Conservation (phyloP, 92 coral and sea anemone genomes). For the Montipora capitata region DNA sequence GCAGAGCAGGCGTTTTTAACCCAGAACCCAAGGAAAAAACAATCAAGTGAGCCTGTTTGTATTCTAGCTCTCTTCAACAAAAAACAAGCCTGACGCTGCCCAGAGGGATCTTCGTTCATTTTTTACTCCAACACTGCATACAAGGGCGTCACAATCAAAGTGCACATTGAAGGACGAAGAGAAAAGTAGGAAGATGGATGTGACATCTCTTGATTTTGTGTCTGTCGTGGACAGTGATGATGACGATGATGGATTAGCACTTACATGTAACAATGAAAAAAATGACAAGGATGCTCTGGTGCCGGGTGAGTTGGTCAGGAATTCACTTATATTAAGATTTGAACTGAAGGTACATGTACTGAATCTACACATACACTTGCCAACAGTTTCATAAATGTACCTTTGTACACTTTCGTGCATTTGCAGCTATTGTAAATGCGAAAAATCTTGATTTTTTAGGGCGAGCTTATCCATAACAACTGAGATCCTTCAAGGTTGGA, state of each 20-base stretch:
- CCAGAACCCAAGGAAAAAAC: too few species aligned
- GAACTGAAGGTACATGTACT: too few species aligned
- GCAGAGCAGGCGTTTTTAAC: too few species aligned
- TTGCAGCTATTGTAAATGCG: too few species aligned
- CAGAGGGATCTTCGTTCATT: constrained; percentile 83
- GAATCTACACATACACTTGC: too few species aligned
- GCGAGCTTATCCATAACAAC: too few species aligned
- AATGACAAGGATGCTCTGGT: neutral
- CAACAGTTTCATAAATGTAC: too few species aligned
- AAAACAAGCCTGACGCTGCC: constrained; percentile 42
- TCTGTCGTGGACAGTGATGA: constrained; percentile 25
- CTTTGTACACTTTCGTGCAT: too few species aligned
- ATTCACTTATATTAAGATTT: too few species aligned
- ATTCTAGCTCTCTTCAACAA: constrained; percentile 36
- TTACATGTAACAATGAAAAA: neutral
- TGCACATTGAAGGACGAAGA: neutral
- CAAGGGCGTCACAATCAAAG: neutral
- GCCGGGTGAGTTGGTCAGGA: neutral
- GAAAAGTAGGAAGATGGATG: neutral
- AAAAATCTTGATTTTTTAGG: too few species aligned
- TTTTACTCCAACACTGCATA: constrained; percentile 40
- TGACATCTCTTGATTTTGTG: neutral
- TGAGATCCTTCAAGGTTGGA: too few species aligned
- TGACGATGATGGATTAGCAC: constrained; percentile 8
- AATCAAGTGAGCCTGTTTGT: neutral